Evolutionary conservation across 2,888 invertebrate genomes (phyloP).

Genomic region (Euspilapteryx auroguttella): DNA sequence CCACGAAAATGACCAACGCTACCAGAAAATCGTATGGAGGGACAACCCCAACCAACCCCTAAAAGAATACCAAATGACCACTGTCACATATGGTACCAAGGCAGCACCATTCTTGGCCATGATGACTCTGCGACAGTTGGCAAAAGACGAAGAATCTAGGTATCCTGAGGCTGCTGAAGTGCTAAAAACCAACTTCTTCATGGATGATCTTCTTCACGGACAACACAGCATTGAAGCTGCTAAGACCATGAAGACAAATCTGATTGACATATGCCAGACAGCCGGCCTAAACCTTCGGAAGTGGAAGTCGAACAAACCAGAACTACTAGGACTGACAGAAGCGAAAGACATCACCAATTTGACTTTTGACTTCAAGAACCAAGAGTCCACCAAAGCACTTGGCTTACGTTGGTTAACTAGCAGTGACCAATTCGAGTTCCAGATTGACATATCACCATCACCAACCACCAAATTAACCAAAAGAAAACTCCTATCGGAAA

Average conservation of each 20-base stretch:
- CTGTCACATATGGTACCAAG: slow-evolving; percentile 3
- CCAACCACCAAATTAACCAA: not conserved
- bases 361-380: slow-evolving; percentile 2
- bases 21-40: slow-evolving; percentile 4
- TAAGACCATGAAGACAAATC: slow-evolving; percentile 3
- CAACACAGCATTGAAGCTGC: slow-evolving; percentile 3
- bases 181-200: slow-evolving; percentile 4
- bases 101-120: slow-evolving; percentile 7
- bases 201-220: slow-evolving; percentile 5
- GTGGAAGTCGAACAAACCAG: slow-evolving; percentile 6
- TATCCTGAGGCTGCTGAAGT: slow-evolving; percentile 4
- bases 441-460: not conserved
- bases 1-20: slow-evolving; percentile 5
- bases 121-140: slow-evolving; percentile 8
- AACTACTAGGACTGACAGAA: slow-evolving; percentile 1
- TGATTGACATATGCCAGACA: slow-evolving; percentile 5
- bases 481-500: no score
- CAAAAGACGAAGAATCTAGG: slow-evolving; percentile 5
- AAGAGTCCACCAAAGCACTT: slow-evolving; percentile 1
- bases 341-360: not conserved
- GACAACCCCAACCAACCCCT: not conserved
- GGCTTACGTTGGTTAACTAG: slow-evolving; percentile 1
- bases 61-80: slow-evolving; percentile 2
- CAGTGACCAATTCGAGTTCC: not conserved
- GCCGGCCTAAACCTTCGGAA: slow-evolving; percentile 9